Evolutionary conservation across 2,797 vertebrate genomes (phyloP).

Genomic region (Pseudochirops corinnae): DNA sequence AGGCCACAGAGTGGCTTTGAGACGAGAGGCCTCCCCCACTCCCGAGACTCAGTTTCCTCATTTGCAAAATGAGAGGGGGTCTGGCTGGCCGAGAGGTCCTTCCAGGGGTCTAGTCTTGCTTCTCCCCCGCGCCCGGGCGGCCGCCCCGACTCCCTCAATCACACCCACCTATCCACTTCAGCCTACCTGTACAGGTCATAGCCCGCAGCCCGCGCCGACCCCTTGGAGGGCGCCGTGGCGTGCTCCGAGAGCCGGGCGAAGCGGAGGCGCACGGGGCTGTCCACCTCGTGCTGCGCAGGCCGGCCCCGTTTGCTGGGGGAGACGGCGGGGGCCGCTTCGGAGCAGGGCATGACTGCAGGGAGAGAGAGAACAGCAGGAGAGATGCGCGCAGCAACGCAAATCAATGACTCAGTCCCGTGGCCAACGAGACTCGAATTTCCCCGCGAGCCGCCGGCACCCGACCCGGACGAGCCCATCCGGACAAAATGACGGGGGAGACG

Average conservation of each 20-base stretch:
- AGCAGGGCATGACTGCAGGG: slow-evolving; percentile 88
- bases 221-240: slow-evolving; percentile 90
- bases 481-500: fast-evolving
- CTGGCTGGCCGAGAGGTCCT: neutral
- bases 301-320: slow-evolving; percentile 89
- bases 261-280: slow-evolving; percentile 82
- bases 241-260: slow-evolving; percentile 93
- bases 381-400: fast-evolving
- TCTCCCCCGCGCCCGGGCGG: too few relatives aligned
- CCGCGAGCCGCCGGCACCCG: neutral
- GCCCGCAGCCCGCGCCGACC: slow-evolving; percentile 93
- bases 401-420: neutral
- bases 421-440: neutral
- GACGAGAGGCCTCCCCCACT: neutral
- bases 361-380: fast-evolving
- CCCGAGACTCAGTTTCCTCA: neutral
- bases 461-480: slow-evolving; percentile 32
- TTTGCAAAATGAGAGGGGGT: neutral
- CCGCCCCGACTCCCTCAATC: too few relatives aligned
- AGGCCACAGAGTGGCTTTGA: neutral
- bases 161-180: too few relatives aligned
- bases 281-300: slow-evolving; percentile 59
- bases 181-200: slow-evolving; percentile 96
- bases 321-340: slow-evolving; percentile 72
- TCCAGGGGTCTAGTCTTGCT: neutral